A percentile compares a stretch with the other conserved stretches of the same genome.
phyloP scores from a whole-genome alignment of 2,797 vertebrate genomes.

The Dendrocincla fuliginosa region DNA sequence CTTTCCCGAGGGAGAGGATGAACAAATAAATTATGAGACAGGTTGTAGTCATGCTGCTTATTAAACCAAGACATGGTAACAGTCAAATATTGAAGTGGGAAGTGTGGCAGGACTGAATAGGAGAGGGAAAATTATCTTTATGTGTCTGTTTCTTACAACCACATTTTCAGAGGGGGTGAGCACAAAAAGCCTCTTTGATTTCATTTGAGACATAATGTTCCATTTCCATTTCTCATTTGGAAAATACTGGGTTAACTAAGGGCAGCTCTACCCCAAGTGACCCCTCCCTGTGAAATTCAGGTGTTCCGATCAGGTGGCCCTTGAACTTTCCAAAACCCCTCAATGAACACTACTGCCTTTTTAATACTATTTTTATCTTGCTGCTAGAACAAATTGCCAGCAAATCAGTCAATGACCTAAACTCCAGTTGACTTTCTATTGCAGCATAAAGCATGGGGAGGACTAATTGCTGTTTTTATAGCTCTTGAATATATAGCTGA shows the following conservation, averaged over 20 bases:
- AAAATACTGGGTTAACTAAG: background rate
- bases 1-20: background rate
- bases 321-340: background rate
- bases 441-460: background rate
- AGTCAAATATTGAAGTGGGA: background rate
- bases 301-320: background rate
- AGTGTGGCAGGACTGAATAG: background rate
- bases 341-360: background rate
- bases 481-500: background rate
- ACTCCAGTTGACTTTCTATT: background rate
- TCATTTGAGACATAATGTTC: background rate
- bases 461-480: background rate
- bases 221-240: background rate
- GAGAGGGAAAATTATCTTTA: background rate
- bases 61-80: background rate
- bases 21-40: background rate
- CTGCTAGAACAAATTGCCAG: background rate
- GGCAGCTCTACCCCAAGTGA: background rate
- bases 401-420: background rate
- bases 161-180: background rate
- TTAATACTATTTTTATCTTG: background rate
- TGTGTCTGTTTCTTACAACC: background rate
- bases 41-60: constrained; percentile 2
- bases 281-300: background rate
- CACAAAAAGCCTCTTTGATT: background rate